Base-by-base conservation (phyloP, 2,113 vertebrate genomes). In the Mixornis gularis region DNA sequence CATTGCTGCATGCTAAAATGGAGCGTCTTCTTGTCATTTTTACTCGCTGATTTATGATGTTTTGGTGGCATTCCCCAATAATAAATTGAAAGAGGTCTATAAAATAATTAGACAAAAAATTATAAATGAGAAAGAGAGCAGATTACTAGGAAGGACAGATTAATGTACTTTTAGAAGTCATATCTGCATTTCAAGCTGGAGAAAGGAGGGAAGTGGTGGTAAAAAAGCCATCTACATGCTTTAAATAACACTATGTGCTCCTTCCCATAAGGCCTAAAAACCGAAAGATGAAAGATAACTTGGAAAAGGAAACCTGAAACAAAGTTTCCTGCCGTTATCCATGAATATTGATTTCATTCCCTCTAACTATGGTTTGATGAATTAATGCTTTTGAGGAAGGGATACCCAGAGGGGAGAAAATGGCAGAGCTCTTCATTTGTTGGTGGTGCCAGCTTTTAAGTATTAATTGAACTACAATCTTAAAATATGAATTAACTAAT, bases 401-500 rank as follows among this genome's bases (percentile, higher is more conserved):
- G 29, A 17, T 70, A 34, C 34, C 77, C 59, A 25, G 49, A 71
- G 52, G 83, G 72, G 25, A 30, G 43, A 69, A 66, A 74, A 83
- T 46, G 68, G 52, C 55, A 80, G 60, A 80, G 25, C 55, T 84
- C 52, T 86, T 90, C 69, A 46, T 78, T 66, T 90, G 64, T 36
- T 84, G 43, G 12, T 70, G 71, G 76, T 17, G 29, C 43, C 69
- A 93, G 60, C 56, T 94, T 94, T 88, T 90, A 93, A 92, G 77
- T 90, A 70, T 92, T 86, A 64, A 62, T 59, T 80, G 56, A 92
- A 78, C 38, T 63, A 24, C 71, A 85, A 71, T 80, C 76, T 85
- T 95, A 86, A 94, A 86, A 90, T 90, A 83, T 43, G 36, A 94
- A 95, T 79, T 88, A 83, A 66, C 25, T 89, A 77, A 82, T 76